These are phyloP conservation scores for Meles meles DNA, from an alignment of 2,113 vertebrate genomes.

Conservation along the genomic window DNA sequence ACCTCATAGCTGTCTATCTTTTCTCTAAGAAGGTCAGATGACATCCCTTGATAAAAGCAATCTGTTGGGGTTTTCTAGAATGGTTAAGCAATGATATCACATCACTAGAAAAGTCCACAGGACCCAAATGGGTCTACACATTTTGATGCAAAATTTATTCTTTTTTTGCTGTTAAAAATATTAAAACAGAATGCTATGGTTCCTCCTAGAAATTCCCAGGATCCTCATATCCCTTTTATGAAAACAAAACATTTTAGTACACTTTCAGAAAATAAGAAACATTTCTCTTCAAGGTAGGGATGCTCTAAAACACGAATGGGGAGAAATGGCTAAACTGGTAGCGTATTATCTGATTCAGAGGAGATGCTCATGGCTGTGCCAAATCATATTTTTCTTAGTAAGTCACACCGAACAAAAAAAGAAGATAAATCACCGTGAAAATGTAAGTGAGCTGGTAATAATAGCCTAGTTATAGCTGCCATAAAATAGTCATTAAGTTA, in stretches of 20 bases:
- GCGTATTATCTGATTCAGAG: not conserved
- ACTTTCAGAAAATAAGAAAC: not conserved
- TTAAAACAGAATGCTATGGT: not conserved
- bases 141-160: not conserved
- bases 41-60: not conserved
- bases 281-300: not conserved
- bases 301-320: not conserved
- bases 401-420: conserved; percentile 51
- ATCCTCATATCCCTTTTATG: not conserved
- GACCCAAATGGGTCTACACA: not conserved
- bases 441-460: conserved; percentile 63
- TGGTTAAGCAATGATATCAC: not conserved
- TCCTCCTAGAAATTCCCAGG: not conserved
- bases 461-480: conserved; percentile 54
- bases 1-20: not conserved
- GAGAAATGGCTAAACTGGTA: not conserved
- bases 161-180: not conserved
- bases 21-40: not conserved
- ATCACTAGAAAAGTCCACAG: not conserved
- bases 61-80: not conserved
- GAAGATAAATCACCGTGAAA: conserved; percentile 59
- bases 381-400: conserved; percentile 59
- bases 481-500: conserved; percentile 70
- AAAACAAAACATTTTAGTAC: not conserved
- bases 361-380: not conserved